phyloP scores from a whole-genome alignment of 2,888 invertebrate species.

The Timema cristinae region DNA sequence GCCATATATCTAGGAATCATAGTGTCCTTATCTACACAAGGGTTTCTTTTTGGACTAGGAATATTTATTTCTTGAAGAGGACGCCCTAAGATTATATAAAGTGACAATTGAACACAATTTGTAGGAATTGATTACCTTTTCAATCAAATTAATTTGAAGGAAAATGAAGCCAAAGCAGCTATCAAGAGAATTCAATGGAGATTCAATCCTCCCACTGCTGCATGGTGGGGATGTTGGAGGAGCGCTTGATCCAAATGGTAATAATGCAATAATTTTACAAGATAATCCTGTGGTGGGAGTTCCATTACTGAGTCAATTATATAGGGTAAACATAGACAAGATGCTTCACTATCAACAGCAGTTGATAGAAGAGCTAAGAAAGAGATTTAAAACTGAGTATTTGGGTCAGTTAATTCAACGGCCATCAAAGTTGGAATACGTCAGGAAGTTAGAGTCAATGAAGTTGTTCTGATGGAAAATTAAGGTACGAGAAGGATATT shows the following conservation, averaged over 20 bases:
- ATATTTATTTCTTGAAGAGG: conserved; percentile 41
- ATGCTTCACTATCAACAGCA: background rate
- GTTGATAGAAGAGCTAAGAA: too few species aligned
- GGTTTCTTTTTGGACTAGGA: conserved; percentile 38
- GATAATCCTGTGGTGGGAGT: background rate
- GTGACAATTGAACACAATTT: background rate
- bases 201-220: background rate
- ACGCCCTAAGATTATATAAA: conserved; percentile 37
- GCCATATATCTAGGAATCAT: conserved; percentile 42
- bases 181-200: background rate
- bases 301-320: background rate
- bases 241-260: background rate
- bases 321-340: background rate
- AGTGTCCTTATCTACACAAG: conserved; percentile 35
- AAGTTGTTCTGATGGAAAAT: too few species aligned
- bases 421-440: too few species aligned
- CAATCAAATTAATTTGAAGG: background rate
- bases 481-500: too few species aligned
- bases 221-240: background rate
- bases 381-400: too few species aligned
- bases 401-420: too few species aligned
- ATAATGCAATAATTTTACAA: background rate
- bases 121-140: background rate
- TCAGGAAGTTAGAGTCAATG: too few species aligned
- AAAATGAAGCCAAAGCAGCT: background rate